Evolutionary conservation across 35 echinoderm and acorn worm genomes (phyloP), one percentile per base, ranked within the genome.

Genomic region (Strongylocentrotus purpuratus): DNA sequence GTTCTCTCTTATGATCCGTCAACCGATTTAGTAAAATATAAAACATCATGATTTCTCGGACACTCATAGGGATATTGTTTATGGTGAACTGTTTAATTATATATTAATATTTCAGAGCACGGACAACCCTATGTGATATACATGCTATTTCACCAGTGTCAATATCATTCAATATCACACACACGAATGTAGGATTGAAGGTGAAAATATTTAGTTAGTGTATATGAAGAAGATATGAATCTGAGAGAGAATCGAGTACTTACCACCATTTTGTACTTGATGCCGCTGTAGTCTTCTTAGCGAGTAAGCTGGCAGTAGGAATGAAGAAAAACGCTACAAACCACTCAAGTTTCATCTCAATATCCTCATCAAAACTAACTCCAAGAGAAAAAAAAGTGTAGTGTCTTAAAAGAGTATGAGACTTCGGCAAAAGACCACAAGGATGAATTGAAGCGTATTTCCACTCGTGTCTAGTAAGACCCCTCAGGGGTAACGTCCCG

Each of bases 251-350:
- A 50, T 58, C 15, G 52, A 65, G 33, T 10, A 97, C 97, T 98
- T 98, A 99, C 98, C 98, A 99, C 97, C 97, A 97, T 90, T 97
- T 97, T 46, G 97, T 95, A 78, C 95, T 97, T 5, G 98, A 94
- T 20, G 98, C 98, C 86, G 98, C 97, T 32, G 97, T 99, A 6
- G 98, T 97, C 88, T 99, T 96, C 92, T 97, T 99, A 5, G 98
- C 98, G 28, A 99, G 94, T 94, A 99, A 90, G 89, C 98, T 97
- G 32, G 98, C 98, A 33, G 89, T 97, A 7, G 98, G 98, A 48
- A 99, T 48, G n/a, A 99, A 96, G 94, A 99, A 96, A 45, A 99
- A 90, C 13, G 94, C 96, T 33, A 99, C 71, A 20, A 99, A 85
- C 96, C 98, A 97, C 88, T 99, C 96, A 32, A 99, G 94, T 88